Evolutionary conservation across 1,140 invertebrate species (phyloP).

Genomic region (Drosophila bifasciata): DNA sequence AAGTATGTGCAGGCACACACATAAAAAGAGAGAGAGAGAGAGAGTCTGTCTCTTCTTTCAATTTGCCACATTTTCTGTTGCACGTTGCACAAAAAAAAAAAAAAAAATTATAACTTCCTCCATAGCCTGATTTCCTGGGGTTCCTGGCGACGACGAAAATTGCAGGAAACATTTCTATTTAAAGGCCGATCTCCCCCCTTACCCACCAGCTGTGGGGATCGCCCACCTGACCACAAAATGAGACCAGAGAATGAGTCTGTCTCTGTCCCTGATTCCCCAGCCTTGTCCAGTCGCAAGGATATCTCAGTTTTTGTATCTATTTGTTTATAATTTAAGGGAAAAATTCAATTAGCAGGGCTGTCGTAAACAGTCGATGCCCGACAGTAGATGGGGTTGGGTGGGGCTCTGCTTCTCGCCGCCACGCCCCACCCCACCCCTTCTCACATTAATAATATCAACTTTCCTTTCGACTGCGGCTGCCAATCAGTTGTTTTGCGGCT

Average conservation of each 20-base stretch:
- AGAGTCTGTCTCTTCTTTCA: conserved; percentile 68
- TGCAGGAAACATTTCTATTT: conserved; percentile 75
- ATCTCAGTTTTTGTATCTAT: conserved; percentile 33
- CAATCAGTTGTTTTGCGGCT: conserved; percentile 52
- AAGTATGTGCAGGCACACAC: conserved; percentile 3
- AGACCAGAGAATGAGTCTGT: background rate
- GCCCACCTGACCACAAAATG: conserved; percentile 7
- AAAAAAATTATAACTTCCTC: conserved; percentile 21
- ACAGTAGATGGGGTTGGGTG: conserved; percentile 15
- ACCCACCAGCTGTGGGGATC: too few species aligned
- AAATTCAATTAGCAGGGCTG: conserved; percentile 75
- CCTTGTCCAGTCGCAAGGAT: too few species aligned
- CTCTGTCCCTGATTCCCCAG: background rate
- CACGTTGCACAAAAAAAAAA: conserved; percentile 74
- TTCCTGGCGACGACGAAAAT: conserved; percentile 61
- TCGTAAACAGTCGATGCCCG: conserved; percentile 63
- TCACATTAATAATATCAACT: conserved; percentile 74
- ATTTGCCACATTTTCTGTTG: conserved; percentile 78
- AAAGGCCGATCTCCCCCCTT: conserved; percentile 43
- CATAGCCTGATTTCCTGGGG: conserved; percentile 56
- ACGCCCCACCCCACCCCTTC: conserved; percentile 1
- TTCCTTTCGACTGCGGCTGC: conserved; percentile 57
- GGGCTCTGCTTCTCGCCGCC: background rate
- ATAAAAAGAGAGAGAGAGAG: background rate
- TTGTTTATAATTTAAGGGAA: conserved; percentile 66